Conservation (phyloP, 2,888 invertebrate genomes). For the Ophion ventricosus region DNA sequence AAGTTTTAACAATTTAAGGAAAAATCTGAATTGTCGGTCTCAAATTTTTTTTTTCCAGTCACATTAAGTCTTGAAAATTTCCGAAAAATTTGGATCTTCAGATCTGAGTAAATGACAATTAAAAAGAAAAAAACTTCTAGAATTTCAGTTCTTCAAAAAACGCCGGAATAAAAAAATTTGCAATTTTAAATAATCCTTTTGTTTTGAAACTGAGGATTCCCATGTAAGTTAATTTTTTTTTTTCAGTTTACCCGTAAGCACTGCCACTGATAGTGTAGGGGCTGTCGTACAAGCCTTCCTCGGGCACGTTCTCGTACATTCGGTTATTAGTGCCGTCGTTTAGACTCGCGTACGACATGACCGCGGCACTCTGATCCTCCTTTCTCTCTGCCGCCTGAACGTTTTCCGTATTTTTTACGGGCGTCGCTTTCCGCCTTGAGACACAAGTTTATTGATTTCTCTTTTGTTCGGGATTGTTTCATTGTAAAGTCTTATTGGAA, state of each 20-base stretch:
- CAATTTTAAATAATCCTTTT: not conserved
- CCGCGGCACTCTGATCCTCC: constrained; percentile 93
- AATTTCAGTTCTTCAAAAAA: not conserved
- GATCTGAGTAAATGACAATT: too few species aligned
- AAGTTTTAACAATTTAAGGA: too few species aligned
- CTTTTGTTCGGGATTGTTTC: not conserved
- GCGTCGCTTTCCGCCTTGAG: constrained; percentile 90
- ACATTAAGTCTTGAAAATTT: too few species aligned
- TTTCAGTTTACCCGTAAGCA: constrained; percentile 77
- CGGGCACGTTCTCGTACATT: constrained; percentile 83
- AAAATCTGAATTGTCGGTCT: too few species aligned
- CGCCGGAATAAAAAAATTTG: not conserved
- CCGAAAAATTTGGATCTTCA: too few species aligned
- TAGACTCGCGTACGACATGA: constrained; percentile 94
- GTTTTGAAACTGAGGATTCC: not conserved
- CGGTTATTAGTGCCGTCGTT: constrained; percentile 87
- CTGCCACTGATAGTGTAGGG: constrained; percentile 80
- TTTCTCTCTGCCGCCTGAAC: constrained; percentile 93
- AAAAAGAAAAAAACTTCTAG: too few species aligned
- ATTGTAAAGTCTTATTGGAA: not conserved
- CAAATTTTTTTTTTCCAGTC: too few species aligned
- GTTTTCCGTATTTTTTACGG: constrained; percentile 95
- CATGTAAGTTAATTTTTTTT: not conserved
- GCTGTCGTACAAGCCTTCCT: constrained; percentile 83
- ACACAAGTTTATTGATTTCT: not conserved